These are phyloP conservation scores for Phoeniculus purpureus DNA, from an alignment of 2,797 vertebrate species.

Conservation along the genomic window DNA sequence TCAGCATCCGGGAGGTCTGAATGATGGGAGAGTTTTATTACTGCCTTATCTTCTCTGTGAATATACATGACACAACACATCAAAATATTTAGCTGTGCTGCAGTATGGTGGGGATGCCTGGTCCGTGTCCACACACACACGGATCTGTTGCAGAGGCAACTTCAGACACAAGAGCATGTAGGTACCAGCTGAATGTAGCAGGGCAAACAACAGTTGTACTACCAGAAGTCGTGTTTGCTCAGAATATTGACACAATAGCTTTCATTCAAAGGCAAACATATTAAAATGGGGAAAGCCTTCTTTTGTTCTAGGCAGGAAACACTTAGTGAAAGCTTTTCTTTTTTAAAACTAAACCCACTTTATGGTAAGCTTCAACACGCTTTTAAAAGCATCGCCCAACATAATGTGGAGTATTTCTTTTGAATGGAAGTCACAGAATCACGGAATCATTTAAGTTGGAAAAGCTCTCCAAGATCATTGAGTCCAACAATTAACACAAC, in stretches of 20 bases:
- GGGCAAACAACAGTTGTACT: background rate
- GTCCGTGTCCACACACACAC: background rate
- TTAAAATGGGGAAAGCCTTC: background rate
- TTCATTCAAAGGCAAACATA: background rate
- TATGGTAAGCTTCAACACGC: background rate
- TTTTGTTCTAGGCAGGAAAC: background rate
- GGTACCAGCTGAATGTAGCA: fast-evolving
- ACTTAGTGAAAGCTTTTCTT: background rate
- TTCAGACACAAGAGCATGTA: fast-evolving
- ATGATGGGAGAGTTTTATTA: background rate
- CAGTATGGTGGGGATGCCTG: background rate
- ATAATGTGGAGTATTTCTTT: background rate
- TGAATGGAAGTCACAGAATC: background rate
- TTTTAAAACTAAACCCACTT: background rate
- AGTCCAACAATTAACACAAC: too few relatives aligned
- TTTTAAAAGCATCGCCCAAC: background rate
- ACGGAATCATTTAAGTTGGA: too few relatives aligned
- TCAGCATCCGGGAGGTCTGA: background rate
- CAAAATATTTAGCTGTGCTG: background rate
- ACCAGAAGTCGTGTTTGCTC: background rate
- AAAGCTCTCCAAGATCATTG: too few relatives aligned
- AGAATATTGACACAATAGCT: background rate
- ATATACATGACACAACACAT: background rate
- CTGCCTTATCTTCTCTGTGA: background rate
- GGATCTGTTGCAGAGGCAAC: background rate